These are phyloP conservation scores for Helostoma temminkii DNA, from an alignment of 2,797 vertebrate genomes.

Conservation along the genomic window DNA sequence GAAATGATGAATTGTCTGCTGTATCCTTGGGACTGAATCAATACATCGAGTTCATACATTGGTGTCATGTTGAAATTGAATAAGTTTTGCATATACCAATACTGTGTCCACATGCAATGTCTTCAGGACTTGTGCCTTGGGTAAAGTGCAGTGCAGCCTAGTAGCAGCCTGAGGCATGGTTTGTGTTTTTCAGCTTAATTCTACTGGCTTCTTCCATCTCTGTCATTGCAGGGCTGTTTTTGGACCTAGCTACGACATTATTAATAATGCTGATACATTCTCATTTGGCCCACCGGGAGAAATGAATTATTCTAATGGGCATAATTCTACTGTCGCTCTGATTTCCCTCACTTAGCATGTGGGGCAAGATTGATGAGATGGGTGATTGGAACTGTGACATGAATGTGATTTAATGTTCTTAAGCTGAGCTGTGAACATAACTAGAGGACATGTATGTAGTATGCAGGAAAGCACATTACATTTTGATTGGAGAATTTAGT, in stretches of 20 bases:
- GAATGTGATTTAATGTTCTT: slow-evolving; percentile 56
- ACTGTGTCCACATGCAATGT: neutral
- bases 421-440: slow-evolving; percentile 27
- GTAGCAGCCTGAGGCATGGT: slow-evolving; percentile 36
- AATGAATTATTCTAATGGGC: slow-evolving; percentile 83
- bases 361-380: slow-evolving; percentile 64
- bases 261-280: slow-evolving; percentile 78
- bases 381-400: slow-evolving; percentile 58
- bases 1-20: slow-evolving; percentile 68
- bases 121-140: slow-evolving; percentile 6
- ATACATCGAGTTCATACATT: slow-evolving; percentile 51
- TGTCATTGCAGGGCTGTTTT: slow-evolving; percentile 77
- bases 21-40: slow-evolving; percentile 51
- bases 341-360: slow-evolving; percentile 55
- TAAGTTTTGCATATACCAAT: slow-evolving; percentile 31
- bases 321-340: slow-evolving; percentile 70
- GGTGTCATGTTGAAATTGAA: slow-evolving; percentile 46
- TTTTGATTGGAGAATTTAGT: slow-evolving; percentile 23
- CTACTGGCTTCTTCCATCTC: slow-evolving; percentile 73
- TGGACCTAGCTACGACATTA: slow-evolving; percentile 74
- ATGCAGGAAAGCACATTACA: neutral
- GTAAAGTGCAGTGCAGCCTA: slow-evolving; percentile 32
- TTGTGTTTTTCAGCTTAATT: slow-evolving; percentile 62
- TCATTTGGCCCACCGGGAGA: slow-evolving; percentile 71
- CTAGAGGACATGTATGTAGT: slow-evolving; percentile 10